Percentiles rank a stretch among this genome's conserved stretches.
Evolutionary conservation across 2,113 vertebrate species (phyloP).

Genomic region (Mastomys natalensis): DNA sequence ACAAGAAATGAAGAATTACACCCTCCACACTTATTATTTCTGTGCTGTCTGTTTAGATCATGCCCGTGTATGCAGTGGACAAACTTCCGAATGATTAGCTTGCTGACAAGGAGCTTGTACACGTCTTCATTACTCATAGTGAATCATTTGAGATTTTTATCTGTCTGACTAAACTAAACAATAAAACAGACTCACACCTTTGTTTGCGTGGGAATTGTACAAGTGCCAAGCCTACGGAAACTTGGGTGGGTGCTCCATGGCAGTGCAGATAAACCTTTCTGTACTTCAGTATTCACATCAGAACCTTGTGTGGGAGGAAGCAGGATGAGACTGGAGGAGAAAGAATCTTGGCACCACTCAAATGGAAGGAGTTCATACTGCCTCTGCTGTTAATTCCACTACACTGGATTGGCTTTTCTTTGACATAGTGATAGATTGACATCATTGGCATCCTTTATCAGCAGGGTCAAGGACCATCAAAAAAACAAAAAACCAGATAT

Average conservation of each 20-base stretch:
- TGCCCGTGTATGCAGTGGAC: background rate
- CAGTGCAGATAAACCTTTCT: conserved; percentile 50
- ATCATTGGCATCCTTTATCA: background rate
- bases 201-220: conserved; percentile 26
- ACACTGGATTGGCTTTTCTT: background rate
- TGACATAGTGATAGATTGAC: background rate
- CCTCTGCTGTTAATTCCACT: background rate
- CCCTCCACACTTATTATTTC: background rate
- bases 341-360: background rate
- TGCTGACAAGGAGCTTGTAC: conserved; percentile 26
- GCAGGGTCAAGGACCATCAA: background rate
- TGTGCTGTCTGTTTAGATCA: background rate
- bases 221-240: background rate
- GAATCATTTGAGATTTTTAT: conserved; percentile 62
- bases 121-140: conserved; percentile 49
- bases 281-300: background rate
- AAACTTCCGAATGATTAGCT: conserved; percentile 4
- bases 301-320: conserved; percentile 45
- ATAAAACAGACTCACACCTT: conserved; percentile 30
- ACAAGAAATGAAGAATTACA: background rate
- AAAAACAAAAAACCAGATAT: background rate
- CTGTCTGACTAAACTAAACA: conserved; percentile 55
- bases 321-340: conserved; percentile 19
- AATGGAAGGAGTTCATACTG: background rate
- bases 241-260: background rate